Base-by-base conservation (phyloP, 2,888 invertebrate species). In the Coecobrya sp. region DNA sequence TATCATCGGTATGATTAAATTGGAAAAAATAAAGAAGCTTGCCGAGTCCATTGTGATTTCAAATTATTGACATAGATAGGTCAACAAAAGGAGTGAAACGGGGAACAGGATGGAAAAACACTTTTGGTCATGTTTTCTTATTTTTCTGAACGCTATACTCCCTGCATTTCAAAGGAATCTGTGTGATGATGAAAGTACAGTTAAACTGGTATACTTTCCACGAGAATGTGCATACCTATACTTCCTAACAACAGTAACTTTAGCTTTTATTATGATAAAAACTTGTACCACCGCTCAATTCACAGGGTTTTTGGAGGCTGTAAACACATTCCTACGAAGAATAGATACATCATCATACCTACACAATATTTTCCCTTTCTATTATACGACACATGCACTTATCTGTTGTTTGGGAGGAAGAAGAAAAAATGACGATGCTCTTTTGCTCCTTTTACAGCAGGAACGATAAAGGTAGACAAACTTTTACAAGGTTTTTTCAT, bases 401-500 rank as follows among this genome's bases (percentile, higher is more conserved):
- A 84, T 84, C 84, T 84, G 27, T 81, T 84, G 25, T 79, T n/a
- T 30, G 27, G 42, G n/a, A 70, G 30, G 62, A 65, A 55, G 36
- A 52, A n/a, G 52, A 81, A 89, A 82, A 81, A 59, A 89, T 30
- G 81, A 52, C n/a, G 85, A 85, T 86, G 90, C 76, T 90, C 84
- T 84, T 62, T 89, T 89, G 82, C 89, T 42, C 81, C 89, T 84
- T 89, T 76, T 70, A 36, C 45, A 76, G 36, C 62, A 22, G 25
- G 19, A 85, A 90, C 49, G 91, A 91, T 91, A 91, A 91, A 91
- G 91, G 91, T 91, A 91, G 91, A 91, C 91, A 91, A 91, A 91
- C 91, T 91, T 87, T 73, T 82, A 91, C 91, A 91, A 91, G 91
- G 91, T 87, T 91, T 91, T 49, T 85, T 49, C 81, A n/a, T 91